Evolutionary conservation across 1,140 invertebrate species (phyloP).

Genomic region (Caerostris extrusa): DNA sequence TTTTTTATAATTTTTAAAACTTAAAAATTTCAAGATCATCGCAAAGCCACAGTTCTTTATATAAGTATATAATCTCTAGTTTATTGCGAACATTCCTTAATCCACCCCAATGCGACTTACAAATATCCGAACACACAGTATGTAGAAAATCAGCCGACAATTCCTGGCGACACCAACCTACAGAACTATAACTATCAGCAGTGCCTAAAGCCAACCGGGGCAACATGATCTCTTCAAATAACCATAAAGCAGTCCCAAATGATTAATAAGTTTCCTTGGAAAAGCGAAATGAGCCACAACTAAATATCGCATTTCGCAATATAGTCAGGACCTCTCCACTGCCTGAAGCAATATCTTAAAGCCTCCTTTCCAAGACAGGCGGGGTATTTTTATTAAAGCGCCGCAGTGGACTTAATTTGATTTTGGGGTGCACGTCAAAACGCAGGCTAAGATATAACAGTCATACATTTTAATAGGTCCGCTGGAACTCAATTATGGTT

Average conservation of each 20-base stretch:
- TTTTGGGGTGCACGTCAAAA: constrained; percentile 20
- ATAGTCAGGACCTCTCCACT: neutral
- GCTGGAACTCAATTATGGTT: constrained; percentile 19
- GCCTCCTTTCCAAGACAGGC: constrained; percentile 26
- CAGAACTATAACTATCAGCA: constrained; percentile 7
- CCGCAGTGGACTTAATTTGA: constrained; percentile 27
- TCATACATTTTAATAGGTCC: constrained; percentile 42
- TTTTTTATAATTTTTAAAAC: too few relatives aligned
- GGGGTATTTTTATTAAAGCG: constrained; percentile 26
- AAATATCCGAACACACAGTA: neutral
- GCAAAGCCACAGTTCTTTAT: too few relatives aligned
- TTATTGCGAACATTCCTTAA: too few relatives aligned
- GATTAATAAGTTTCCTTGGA: constrained; percentile 26
- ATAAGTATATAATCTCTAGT: too few relatives aligned
- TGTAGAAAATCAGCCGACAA: neutral
- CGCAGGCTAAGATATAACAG: constrained; percentile 35
- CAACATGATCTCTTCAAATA: constrained; percentile 13
- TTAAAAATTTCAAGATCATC: too few relatives aligned
- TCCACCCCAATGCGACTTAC: neutral
- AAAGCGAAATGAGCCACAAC: constrained; percentile 28
- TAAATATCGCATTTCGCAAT: constrained; percentile 32
- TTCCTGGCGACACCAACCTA: neutral
- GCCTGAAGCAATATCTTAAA: constrained; percentile 20
- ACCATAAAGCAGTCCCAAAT: constrained; percentile 41
- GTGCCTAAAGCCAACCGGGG: neutral